Conservation (phyloP, 2,113 vertebrate genomes). For the Tenrec ecaudatus region DNA sequence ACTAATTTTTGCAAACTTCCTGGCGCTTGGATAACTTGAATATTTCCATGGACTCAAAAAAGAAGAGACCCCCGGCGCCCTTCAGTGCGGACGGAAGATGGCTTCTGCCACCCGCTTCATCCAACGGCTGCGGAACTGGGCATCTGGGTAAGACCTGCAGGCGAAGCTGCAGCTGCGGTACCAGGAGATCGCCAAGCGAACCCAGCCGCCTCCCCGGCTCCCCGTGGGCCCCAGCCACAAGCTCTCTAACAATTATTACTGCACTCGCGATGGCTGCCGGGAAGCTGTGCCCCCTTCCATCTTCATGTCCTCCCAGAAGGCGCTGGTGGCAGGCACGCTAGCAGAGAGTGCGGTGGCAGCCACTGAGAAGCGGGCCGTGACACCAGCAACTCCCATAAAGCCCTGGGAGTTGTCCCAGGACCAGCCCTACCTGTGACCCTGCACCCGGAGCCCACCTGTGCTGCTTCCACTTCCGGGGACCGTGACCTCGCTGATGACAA, state of each 20-base stretch:
- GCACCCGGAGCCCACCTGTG: no score
- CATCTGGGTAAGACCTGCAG: conserved; percentile 93
- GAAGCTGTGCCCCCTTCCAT: conserved; percentile 89
- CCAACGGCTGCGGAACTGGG: conserved; percentile 90
- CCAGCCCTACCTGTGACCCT: conserved; percentile 92
- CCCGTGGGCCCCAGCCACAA: conserved; percentile 94
- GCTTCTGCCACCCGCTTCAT: conserved; percentile 89
- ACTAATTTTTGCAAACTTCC: no score
- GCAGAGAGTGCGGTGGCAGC: conserved; percentile 85
- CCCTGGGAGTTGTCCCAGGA: conserved; percentile 91
- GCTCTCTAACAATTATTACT: conserved; percentile 93
- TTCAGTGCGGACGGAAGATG: conserved; percentile 88
- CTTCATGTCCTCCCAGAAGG: conserved; percentile 90
- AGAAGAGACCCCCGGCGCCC: conserved; percentile 75
- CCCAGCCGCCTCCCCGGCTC: neutral
- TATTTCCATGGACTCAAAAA: no score
- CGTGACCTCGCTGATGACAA: conserved; percentile 51
- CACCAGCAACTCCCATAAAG: conserved; percentile 85
- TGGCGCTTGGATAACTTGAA: no score
- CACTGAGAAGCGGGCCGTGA: conserved; percentile 87
- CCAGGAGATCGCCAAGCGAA: conserved; percentile 92
- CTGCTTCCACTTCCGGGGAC: neutral
- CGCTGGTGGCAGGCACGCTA: conserved; percentile 80
- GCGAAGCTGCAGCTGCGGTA: conserved; percentile 94
- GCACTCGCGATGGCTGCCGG: conserved; percentile 93